Evolutionary conservation across 2,797 vertebrate genomes (phyloP).

Genomic region (Neoniphon sammara): DNA sequence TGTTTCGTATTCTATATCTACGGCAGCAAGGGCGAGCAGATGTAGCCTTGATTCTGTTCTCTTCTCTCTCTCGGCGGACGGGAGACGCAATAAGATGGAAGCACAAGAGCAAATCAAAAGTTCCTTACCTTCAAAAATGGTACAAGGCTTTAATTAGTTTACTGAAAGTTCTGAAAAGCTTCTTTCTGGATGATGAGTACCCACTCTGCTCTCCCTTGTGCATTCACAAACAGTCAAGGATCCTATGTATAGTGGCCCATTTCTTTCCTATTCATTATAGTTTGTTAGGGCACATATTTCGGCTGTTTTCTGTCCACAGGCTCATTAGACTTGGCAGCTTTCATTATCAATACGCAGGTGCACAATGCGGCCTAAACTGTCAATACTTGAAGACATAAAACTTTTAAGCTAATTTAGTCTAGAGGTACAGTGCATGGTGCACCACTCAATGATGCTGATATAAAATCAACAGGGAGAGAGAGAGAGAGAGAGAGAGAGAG

Average conservation of each 20-base stretch:
- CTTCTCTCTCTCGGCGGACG: background rate
- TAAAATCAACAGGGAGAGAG: slow-evolving; percentile 34
- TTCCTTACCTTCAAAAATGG: slow-evolving; percentile 17
- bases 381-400: slow-evolving; percentile 76
- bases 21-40: background rate
- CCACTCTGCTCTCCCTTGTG: slow-evolving; percentile 25
- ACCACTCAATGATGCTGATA: slow-evolving; percentile 36
- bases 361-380: slow-evolving; percentile 68
- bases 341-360: slow-evolving; percentile 73
- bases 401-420: slow-evolving; percentile 73
- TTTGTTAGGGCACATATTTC: slow-evolving; percentile 67
- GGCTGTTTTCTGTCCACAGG: slow-evolving; percentile 49
- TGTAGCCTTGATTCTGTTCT: slow-evolving; percentile 3
- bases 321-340: slow-evolving; percentile 68
- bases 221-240: slow-evolving; percentile 57
- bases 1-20: slow-evolving; percentile 13
- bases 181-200: slow-evolving; percentile 19
- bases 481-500: background rate
- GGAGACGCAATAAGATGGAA: slow-evolving; percentile 9
- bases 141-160: slow-evolving; percentile 55
- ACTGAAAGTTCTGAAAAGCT: slow-evolving; percentile 30
- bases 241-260: slow-evolving; percentile 38
- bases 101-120: slow-evolving; percentile 47
- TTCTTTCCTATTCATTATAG: slow-evolving; percentile 54
- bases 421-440: slow-evolving; percentile 35